Evolutionary conservation across 2,113 vertebrate species (phyloP).

Genomic region (Thermophis baileyi): DNA sequence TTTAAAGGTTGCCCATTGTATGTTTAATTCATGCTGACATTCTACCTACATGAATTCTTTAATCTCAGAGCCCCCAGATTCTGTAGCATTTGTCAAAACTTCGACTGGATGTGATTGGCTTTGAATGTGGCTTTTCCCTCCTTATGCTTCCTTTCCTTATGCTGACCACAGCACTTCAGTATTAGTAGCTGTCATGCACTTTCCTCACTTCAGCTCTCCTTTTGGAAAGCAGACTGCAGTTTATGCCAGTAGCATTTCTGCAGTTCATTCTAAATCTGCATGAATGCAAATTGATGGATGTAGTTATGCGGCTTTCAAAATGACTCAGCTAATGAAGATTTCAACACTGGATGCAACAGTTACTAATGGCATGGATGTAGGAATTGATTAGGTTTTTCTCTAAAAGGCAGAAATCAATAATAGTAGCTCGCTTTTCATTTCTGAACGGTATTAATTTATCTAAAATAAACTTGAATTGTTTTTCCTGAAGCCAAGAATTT

Average conservation of each 20-base stretch:
- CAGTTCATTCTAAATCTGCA: not conserved
- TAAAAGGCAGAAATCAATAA: conserved; percentile 3
- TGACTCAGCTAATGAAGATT: conserved; percentile 45
- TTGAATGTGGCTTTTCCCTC: not conserved
- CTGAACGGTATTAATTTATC: not conserved
- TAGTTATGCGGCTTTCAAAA: conserved; percentile 41
- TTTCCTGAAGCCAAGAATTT: not conserved
- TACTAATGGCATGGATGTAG: conserved; percentile 22
- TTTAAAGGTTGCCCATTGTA: not conserved
- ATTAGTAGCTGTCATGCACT: not conserved
- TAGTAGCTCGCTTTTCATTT: not conserved
- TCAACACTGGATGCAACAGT: conserved; percentile 34
- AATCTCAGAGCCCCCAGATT: not conserved
- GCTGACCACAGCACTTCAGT: not conserved
- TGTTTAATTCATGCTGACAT: not conserved
- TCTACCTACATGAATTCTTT: not conserved
- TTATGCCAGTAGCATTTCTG: not conserved
- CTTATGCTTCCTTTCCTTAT: not conserved
- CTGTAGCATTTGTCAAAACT: not conserved
- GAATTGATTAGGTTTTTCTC: conserved; percentile 45
- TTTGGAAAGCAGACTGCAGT: not conserved
- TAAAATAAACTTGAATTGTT: not conserved
- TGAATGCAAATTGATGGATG: conserved; percentile 10
- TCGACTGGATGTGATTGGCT: not conserved
- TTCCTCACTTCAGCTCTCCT: not conserved